Conservation (phyloP, 2,888 invertebrate species). For the Cheilosia pagana region DNA sequence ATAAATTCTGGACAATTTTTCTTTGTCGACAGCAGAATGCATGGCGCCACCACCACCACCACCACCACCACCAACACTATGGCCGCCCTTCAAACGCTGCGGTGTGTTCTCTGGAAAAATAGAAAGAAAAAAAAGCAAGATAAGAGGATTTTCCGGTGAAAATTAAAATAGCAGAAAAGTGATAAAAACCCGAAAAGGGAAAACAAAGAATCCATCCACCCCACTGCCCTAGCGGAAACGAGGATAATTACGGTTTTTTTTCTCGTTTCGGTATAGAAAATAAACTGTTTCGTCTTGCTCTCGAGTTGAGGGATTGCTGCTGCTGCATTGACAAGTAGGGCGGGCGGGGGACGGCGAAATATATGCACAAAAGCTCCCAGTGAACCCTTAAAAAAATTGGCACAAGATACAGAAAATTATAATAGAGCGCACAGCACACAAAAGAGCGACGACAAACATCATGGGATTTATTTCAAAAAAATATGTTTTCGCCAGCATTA, state of each 20-base stretch:
- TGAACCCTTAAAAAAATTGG: constrained; percentile 56
- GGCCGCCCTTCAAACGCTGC: constrained; percentile 61
- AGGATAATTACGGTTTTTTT: constrained; percentile 68
- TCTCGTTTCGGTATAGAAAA: constrained; percentile 19
- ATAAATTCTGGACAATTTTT: constrained; percentile 61
- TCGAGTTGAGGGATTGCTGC: constrained; percentile 54
- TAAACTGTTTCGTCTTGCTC: constrained; percentile 61
- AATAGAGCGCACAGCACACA: constrained; percentile 59
- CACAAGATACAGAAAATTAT: constrained; percentile 72
- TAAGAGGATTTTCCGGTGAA: constrained; percentile 72
- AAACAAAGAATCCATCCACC: constrained; percentile 32
- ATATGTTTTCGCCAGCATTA: constrained; percentile 49
- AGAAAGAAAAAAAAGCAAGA: constrained; percentile 48
- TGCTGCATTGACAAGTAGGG: constrained; percentile 1
- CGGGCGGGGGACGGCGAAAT: background rate
- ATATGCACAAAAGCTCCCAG: constrained; percentile 4
- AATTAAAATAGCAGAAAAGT: constrained; percentile 73
- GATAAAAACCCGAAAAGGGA: constrained; percentile 57
- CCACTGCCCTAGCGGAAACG: constrained; percentile 58
- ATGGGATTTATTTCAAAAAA: constrained; percentile 27
- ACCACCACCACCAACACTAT: constrained; percentile 20
- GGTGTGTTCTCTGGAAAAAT: constrained; percentile 56
- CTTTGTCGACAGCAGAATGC: constrained; percentile 54
- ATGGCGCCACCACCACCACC: constrained; percentile 36
- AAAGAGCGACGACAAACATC: constrained; percentile 71